Conservation (phyloP, 1,140 invertebrate species). For the Acromyrmex heyeri region DNA sequence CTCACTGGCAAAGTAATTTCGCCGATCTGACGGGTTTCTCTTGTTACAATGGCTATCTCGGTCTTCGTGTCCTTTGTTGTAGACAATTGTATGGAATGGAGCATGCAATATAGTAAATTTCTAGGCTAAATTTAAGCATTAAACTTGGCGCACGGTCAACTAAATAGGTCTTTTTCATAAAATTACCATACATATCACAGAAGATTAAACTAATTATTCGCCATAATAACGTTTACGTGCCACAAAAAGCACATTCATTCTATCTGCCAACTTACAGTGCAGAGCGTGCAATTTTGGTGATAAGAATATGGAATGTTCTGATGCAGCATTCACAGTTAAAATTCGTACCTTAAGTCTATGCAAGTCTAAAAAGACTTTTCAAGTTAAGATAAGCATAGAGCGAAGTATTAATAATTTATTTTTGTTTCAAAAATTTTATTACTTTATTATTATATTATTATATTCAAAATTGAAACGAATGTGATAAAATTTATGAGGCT, state of each 20-base stretch:
- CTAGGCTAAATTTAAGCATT: neutral
- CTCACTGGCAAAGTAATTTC: conserved; percentile 35
- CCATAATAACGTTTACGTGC: conserved; percentile 20
- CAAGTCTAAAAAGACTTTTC: neutral
- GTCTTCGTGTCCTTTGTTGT: neutral
- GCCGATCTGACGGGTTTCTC: neutral
- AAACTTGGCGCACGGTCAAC: neutral
- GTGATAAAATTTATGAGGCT: neutral
- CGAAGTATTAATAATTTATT: neutral
- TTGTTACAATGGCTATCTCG: neutral
- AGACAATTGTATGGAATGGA: neutral
- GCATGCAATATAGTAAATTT: no score
- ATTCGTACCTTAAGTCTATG: conserved; percentile 1
- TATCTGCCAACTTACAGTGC: neutral
- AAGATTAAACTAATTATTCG: conserved; percentile 27
- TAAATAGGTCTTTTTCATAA: neutral
- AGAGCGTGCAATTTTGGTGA: neutral
- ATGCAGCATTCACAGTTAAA: neutral
- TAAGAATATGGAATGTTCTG: conserved; percentile 12
- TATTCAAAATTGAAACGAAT: neutral
- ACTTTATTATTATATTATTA: conserved; percentile 1
- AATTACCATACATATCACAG: conserved; percentile 7
- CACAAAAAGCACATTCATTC: neutral
- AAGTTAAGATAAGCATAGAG: neutral
- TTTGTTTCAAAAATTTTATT: neutral